Conservation (phyloP, 2,113 vertebrate genomes). For the Pantherophis guttatus region DNA sequence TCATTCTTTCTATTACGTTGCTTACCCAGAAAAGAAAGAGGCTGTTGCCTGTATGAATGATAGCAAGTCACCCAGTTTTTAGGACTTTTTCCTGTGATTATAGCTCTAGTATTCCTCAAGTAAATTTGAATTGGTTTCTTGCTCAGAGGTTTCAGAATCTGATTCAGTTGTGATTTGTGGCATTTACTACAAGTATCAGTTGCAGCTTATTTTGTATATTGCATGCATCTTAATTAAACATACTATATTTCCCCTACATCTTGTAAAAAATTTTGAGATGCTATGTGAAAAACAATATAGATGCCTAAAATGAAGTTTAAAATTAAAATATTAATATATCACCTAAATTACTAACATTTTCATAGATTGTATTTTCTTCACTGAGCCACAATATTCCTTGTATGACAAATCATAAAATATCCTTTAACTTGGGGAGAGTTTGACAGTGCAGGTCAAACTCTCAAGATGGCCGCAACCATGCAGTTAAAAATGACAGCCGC, state of each 20-base stretch:
- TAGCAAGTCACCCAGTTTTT: neutral
- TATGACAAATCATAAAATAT: neutral
- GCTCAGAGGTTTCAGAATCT: neutral
- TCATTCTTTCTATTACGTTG: neutral
- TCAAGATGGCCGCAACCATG: neutral
- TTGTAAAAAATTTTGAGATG: neutral
- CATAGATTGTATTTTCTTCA: neutral
- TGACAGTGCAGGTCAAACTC: neutral
- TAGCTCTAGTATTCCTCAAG: neutral
- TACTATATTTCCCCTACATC: neutral
- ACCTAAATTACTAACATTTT: neutral
- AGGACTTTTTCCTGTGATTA: neutral
- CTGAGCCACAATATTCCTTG: neutral
- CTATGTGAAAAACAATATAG: neutral
- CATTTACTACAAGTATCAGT: neutral
- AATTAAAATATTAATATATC: neutral
- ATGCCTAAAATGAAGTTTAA: neutral
- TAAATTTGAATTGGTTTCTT: neutral
- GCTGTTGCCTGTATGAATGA: neutral
- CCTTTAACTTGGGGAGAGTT: neutral
- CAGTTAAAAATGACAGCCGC: neutral
- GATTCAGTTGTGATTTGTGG: neutral
- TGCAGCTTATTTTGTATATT: neutral
- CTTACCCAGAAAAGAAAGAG: neutral
- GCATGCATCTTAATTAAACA: neutral